Percentiles rank a stretch among this genome's conserved stretches.
Conservation (phyloP, 2,797 vertebrate genomes). For the Ammospiza maritima region DNA sequence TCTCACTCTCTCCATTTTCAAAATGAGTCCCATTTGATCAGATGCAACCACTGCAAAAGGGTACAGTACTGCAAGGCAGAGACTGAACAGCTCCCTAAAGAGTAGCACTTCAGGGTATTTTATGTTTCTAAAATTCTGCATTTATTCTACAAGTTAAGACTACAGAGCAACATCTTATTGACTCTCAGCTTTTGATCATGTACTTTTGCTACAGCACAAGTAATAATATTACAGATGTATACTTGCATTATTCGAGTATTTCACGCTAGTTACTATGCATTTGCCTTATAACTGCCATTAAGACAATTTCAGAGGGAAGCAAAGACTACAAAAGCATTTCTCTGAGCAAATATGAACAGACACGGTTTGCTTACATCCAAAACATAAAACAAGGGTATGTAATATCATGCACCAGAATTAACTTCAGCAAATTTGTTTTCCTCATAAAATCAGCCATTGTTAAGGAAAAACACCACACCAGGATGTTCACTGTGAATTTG, state of each 20-base stretch:
- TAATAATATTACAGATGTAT: neutral
- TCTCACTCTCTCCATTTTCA: neutral
- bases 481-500: neutral
- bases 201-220: neutral
- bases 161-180: neutral
- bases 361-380: neutral
- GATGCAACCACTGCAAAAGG: neutral
- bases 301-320: neutral
- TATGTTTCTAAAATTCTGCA: neutral
- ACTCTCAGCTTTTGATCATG: neutral
- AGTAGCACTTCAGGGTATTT: neutral
- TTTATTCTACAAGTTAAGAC: neutral
- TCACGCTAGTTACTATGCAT: neutral
- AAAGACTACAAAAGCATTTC: neutral
- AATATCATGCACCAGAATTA: neutral
- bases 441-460: neutral
- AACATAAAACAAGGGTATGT: neutral
- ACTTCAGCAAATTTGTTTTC: neutral
- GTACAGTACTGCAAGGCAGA: neutral
- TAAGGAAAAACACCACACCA: neutral
- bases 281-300: neutral
- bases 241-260: neutral
- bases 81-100: neutral
- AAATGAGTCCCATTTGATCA: neutral
- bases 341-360: neutral